Evolutionary conservation across 2,113 vertebrate species (phyloP).

Genomic region (Cromileptes altivelis): DNA sequence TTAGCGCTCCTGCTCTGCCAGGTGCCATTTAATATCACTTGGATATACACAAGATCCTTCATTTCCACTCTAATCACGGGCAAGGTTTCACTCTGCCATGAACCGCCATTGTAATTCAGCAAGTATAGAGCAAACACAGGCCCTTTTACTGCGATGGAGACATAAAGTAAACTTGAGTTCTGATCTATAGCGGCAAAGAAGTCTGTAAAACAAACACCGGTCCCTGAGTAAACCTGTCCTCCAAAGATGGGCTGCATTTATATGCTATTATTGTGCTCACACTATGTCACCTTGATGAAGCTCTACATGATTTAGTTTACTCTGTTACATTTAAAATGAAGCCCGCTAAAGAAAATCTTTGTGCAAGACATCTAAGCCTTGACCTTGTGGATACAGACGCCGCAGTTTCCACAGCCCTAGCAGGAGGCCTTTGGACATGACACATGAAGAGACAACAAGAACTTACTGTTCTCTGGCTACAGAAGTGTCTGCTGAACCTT

Average conservation of each 20-base stretch:
- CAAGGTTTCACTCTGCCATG: slow-evolving; percentile 49
- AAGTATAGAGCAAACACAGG: slow-evolving; percentile 37
- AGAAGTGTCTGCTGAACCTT: slow-evolving; percentile 53
- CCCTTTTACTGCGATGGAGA: slow-evolving; percentile 13
- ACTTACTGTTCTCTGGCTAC: slow-evolving; percentile 46
- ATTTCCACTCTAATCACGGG: slow-evolving; percentile 74
- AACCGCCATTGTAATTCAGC: slow-evolving; percentile 58
- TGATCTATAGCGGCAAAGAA: slow-evolving; percentile 28
- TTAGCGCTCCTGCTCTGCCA: slow-evolving; percentile 60
- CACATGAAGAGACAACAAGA: slow-evolving; percentile 56
- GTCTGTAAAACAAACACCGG: slow-evolving; percentile 56
- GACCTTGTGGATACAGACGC: slow-evolving; percentile 63
- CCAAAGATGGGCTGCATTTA: slow-evolving; percentile 59
- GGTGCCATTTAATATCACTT: slow-evolving; percentile 75
- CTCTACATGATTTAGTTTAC: slow-evolving; percentile 39
- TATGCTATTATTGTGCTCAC: slow-evolving; percentile 53
- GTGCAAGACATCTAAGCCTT: slow-evolving; percentile 67
- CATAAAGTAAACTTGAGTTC: slow-evolving; percentile 43
- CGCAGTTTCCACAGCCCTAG: slow-evolving; percentile 32
- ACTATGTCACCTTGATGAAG: slow-evolving; percentile 68
- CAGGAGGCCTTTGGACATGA: slow-evolving; percentile 66
- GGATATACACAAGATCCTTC: slow-evolving; percentile 73
- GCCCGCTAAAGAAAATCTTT: slow-evolving; percentile 49
- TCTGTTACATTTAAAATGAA: slow-evolving; percentile 43
- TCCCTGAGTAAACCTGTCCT: slow-evolving; percentile 26